Base-by-base conservation (phyloP, 35 echinoderm and acorn worm genomes). In the Heliocidaris erythrogramma region DNA sequence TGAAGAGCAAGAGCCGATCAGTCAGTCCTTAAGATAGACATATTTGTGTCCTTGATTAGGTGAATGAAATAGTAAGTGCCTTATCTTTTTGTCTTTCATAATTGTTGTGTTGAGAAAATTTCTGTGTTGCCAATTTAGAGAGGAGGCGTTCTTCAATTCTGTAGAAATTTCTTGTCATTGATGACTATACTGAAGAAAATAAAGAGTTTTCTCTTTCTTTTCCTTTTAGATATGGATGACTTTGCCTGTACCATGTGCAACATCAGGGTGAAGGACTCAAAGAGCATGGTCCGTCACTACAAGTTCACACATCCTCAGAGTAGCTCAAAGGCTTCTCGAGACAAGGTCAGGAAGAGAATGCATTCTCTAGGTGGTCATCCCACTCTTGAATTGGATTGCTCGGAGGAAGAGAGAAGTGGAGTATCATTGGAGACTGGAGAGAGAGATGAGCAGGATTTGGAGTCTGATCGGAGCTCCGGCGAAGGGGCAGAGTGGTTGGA, bases 251-350 rank as follows among this genome's bases (percentile, higher is more conserved):
- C 65, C 21, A 78, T 42, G 87, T 89, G 87, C 24, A 32, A 89
- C 16, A 13, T 32, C 6, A 42, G 14, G 31, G 16, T 16, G 13
- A n/a, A 35, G 5, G 31, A 32, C 47, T 32, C 87, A n/a, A 89
- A 89, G 87, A 48, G 87, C 47, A 42, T 42, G 87, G 31, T 89
- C 29, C 30, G 87, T 31, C 87, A 89, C 87, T 42, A 42, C 87
- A 89, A 89, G 65, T 18, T 78, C 17, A 78, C 65, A 18, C 65
- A 78, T 9, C 31, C 31, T 12, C 29, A 89, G 5, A 30, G 13
- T 14, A 30, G 47, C 12, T 13, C 29, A 31, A 42, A 42, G 35
- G 35, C 35, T 42, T 42, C 35, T 42, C 35, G 1, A 3, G 35
- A 1, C 35, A 42, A 42, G 35, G 35, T 42, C 87, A 89, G 31